Base-by-base conservation (phyloP, 64 coral and sea anemone genomes). In the Stichodactyla helianthus region DNA sequence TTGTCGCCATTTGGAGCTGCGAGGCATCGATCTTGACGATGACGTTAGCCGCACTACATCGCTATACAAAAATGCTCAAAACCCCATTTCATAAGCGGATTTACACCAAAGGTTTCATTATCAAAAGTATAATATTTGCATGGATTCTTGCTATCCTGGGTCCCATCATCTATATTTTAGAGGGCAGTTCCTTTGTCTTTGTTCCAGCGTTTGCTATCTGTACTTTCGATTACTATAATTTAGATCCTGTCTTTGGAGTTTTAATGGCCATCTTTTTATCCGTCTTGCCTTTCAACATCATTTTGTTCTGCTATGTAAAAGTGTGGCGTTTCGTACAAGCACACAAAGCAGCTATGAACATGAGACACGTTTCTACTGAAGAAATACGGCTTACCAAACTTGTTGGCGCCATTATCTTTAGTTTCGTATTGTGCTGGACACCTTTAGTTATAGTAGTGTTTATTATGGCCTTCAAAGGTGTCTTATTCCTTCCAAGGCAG, bases 1-100 rank as follows among this genome's bases (percentile, higher is more conserved):
- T 84, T 20, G 83, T 84, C 56, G 83, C 83, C 28, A 23, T 84
- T 60, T 84, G 54, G 83, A 84, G 83, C 7, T 60, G 83, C 25
- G 59, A 84, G 53, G 83, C 83, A 16, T 84, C 83, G 17, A 84
- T 84, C 27, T 8, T 84, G 17, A 84, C 83, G 0, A 84, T 84
- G 83, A 84, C 83, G 8, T 23, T 84, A 8, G 83, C 55, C 25
- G 83, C 83, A 23, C 14, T 84, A 6, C 83, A 84, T 84, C 83
- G 83, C 23, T 84, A 84, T 35, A 60, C 59, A 35, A 84, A 84
- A 54, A 58, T 84, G 16, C 22, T 84, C 56, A 16, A 18, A 50
- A 58, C 83, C 9, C 54, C 83, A 35, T 84, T 84, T 5, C 59
- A 84, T 55, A 84, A 59, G 55, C 54, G 59, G 61, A 0, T 84